Conservation (phyloP, 2,113 vertebrate species). For the Salvelinus alpinus region DNA sequence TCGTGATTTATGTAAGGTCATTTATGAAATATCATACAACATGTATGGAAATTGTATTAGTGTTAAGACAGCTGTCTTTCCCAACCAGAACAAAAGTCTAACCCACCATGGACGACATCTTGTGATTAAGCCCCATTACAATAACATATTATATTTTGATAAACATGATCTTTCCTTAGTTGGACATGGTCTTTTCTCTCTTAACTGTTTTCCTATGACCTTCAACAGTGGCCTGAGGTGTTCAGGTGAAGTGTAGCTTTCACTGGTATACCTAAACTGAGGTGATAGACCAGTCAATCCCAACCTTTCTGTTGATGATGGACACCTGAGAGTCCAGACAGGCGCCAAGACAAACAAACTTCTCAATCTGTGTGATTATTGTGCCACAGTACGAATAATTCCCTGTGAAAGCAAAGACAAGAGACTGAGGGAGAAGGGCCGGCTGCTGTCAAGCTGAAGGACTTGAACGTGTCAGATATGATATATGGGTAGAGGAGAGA, state of each 20-base stretch:
- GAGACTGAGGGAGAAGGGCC: slow-evolving; percentile 6
- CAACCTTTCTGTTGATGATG: slow-evolving; percentile 16
- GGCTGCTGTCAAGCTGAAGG: slow-evolving; percentile 42
- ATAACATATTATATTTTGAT: background rate
- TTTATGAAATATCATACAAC: slow-evolving; percentile 26
- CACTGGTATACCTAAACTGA: background rate
- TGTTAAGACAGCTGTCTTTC: slow-evolving; percentile 4
- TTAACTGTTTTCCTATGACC: slow-evolving; percentile 33
- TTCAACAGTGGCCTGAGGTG: background rate
- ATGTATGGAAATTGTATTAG: background rate
- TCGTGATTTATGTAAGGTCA: slow-evolving; percentile 43
- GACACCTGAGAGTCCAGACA: slow-evolving; percentile 35
- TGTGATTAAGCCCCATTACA: slow-evolving; percentile 23
- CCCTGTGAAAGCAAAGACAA: slow-evolving; percentile 32
- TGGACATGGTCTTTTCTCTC: slow-evolving; percentile 3
- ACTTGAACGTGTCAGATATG: slow-evolving; percentile 25
- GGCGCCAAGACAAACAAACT: slow-evolving; percentile 58
- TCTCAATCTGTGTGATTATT: slow-evolving; percentile 42
- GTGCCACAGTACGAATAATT: slow-evolving; percentile 44
- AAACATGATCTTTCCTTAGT: background rate
- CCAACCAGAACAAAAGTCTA: slow-evolving; percentile 38
- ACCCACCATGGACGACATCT: slow-evolving; percentile 42
- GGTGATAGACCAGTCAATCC: background rate
- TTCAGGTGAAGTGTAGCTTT: background rate
- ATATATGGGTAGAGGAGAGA: slow-evolving; percentile 30